These are phyloP conservation scores for Otolemur garnettii DNA, from an alignment of 2,113 vertebrate genomes.

Conservation along the genomic window DNA sequence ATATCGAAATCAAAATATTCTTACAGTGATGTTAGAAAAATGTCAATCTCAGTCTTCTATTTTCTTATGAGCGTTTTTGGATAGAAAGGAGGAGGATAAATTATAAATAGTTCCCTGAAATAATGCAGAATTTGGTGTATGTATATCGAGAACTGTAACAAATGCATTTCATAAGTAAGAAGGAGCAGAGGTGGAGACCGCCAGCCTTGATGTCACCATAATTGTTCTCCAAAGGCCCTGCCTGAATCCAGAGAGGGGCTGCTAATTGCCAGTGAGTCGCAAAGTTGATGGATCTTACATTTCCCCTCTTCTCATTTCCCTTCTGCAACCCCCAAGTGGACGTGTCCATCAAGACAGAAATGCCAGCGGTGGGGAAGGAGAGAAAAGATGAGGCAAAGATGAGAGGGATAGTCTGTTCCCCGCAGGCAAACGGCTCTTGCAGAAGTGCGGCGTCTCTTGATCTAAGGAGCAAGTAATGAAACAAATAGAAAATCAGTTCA, in stretches of 20 bases:
- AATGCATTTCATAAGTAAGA: neutral
- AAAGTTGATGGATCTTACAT: constrained; percentile 39
- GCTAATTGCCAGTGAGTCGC: constrained; percentile 62
- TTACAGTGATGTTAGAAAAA: neutral
- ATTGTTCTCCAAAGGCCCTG: constrained; percentile 38
- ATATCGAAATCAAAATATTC: constrained; percentile 18
- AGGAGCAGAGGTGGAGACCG: neutral
- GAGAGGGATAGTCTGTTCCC: constrained; percentile 39
- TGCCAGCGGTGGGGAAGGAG: neutral
- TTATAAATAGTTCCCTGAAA: neutral
- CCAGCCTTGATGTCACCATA: neutral
- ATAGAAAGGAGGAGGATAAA: neutral
- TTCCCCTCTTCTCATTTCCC: constrained; percentile 41
- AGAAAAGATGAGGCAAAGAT: constrained; percentile 30
- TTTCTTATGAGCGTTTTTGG: neutral
- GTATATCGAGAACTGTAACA: neutral
- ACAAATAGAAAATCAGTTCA: constrained; percentile 65
- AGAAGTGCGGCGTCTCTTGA: constrained; percentile 34
- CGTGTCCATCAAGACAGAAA: constrained; percentile 64
- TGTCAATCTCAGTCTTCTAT: neutral
- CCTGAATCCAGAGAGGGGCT: neutral
- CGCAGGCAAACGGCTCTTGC: constrained; percentile 43
- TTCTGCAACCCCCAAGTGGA: constrained; percentile 12
- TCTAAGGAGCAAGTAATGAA: neutral
- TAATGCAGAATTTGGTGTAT: neutral